Evolutionary conservation across 2,797 vertebrate genomes (phyloP).

Genomic region (Lacerta viridis): DNA sequence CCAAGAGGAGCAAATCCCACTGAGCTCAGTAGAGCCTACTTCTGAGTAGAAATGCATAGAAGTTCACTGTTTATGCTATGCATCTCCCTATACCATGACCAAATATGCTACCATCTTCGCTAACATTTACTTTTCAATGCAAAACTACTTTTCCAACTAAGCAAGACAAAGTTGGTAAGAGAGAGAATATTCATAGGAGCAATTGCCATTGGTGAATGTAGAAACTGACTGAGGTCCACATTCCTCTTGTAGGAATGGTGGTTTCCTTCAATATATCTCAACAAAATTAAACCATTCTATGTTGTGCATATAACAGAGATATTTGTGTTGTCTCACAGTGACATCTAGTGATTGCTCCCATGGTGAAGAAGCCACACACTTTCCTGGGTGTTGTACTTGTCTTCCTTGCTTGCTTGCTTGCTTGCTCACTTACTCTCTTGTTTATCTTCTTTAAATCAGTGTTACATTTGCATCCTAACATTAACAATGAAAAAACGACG

Average conservation of each 20-base stretch:
- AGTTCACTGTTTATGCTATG: not conserved
- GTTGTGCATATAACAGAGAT: not conserved
- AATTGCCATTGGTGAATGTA: not conserved
- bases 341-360: constrained; percentile 57
- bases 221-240: not conserved
- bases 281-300: constrained; percentile 4
- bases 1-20: too few relatives aligned
- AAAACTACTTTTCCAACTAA: not conserved
- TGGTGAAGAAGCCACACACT: fast-evolving
- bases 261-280: not conserved
- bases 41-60: not conserved
- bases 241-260: not conserved
- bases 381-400: not conserved
- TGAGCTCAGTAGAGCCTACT: not conserved
- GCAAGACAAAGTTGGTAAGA: constrained; percentile 8
- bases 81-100: not conserved
- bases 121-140: not conserved
- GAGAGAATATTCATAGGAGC: constrained; percentile 9
- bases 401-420: too few relatives aligned
- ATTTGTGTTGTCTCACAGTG: constrained; percentile 55
- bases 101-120: constrained; percentile 33
- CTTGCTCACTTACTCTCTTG: too few relatives aligned
- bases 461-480: not conserved
- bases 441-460: not conserved
- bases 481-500: not conserved